phyloP scores from a whole-genome alignment of 1,140 invertebrate genomes.

The Latrodectus geometricus region DNA sequence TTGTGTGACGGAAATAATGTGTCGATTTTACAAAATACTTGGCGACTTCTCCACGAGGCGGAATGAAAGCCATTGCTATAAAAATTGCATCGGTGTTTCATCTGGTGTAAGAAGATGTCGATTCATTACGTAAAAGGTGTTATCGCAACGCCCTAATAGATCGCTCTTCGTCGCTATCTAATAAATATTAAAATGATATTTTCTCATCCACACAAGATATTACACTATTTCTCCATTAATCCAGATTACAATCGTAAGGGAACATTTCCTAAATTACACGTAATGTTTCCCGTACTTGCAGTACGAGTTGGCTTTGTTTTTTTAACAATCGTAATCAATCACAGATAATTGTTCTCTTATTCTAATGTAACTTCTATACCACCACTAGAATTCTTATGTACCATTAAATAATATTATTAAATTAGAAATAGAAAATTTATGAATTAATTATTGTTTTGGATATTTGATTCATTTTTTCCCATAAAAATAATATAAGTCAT shows the following conservation, averaged over 20 bases:
- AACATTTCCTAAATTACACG: background rate
- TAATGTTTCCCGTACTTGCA: no score
- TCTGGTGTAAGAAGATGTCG: slow-evolving; percentile 1
- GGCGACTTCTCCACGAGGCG: background rate
- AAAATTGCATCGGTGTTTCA: background rate
- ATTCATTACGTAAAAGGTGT: slow-evolving; percentile 56
- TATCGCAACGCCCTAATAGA: slow-evolving; percentile 30
- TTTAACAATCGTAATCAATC: no score
- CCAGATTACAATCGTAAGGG: slow-evolving; percentile 29
- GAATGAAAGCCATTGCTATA: background rate
- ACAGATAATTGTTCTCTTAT: no score
- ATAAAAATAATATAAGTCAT: no score
- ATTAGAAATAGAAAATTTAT: no score
- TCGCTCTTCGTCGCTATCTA: slow-evolving; percentile 17
- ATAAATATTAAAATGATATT: slow-evolving; percentile 57
- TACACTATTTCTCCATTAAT: slow-evolving; percentile 49
- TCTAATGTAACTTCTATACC: no score
- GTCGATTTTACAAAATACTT: background rate
- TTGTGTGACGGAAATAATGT: background rate
- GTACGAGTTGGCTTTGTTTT: no score
- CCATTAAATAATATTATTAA: no score
- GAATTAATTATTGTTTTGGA: no score
- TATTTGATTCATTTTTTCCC: no score
- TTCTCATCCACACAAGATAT: slow-evolving; percentile 2
- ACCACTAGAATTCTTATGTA: no score